Evolutionary conservation across 2,113 vertebrate species (phyloP).

Genomic region (Silurus glanis): DNA sequence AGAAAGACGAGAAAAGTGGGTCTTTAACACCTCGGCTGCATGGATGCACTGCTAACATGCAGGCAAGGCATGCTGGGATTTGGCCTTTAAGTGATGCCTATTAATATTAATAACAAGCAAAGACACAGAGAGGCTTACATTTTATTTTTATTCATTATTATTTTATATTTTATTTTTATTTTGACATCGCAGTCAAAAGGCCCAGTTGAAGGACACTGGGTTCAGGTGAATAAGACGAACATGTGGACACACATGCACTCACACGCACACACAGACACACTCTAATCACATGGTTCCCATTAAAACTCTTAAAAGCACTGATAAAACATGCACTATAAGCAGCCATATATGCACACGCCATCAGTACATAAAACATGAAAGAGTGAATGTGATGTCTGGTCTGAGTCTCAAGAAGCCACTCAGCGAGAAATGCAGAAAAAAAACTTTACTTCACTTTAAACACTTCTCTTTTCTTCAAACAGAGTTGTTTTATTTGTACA

Average conservation of each 20-base stretch:
- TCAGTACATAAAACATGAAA: slow-evolving; percentile 49
- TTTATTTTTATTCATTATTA: neutral
- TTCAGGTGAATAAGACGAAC: neutral
- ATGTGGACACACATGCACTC: neutral
- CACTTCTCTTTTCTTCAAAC: neutral
- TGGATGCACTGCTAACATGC: slow-evolving; percentile 53
- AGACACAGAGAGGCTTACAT: neutral
- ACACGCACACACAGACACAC: neutral
- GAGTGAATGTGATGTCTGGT: slow-evolving; percentile 35
- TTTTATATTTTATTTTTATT: too few species aligned
- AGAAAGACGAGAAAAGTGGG: slow-evolving; percentile 69
- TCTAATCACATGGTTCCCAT: slow-evolving; percentile 40
- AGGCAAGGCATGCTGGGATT: slow-evolving; percentile 30
- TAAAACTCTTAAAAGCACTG: neutral
- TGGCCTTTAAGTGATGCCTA: slow-evolving; percentile 4
- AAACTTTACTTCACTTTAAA: neutral
- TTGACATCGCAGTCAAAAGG: neutral
- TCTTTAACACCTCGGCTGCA: slow-evolving; percentile 66
- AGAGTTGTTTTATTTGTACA: neutral
- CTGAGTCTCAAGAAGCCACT: neutral
- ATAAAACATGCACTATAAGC: slow-evolving; percentile 36
- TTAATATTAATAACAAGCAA: slow-evolving; percentile 13
- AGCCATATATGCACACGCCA: slow-evolving; percentile 18
- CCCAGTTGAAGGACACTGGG: neutral
- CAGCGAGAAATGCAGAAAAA: neutral